phyloP scores from a whole-genome alignment of 2,113 vertebrate species.

The Chaetorhynchus papuensis region DNA sequence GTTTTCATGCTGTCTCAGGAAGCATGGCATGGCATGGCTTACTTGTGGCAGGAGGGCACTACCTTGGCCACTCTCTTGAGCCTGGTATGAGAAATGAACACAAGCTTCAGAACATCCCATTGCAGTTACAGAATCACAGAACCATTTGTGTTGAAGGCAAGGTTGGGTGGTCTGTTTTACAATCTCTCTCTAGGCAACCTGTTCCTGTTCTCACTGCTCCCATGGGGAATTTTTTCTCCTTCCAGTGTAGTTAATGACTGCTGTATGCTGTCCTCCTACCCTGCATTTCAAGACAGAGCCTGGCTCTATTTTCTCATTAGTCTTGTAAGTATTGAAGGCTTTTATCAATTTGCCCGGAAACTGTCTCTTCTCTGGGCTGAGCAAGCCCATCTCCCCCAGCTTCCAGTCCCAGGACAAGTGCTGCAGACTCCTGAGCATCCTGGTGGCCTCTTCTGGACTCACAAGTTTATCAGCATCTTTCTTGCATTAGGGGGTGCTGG shows the following conservation, averaged over 20 bases:
- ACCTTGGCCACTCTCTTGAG: not conserved
- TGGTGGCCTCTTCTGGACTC: not conserved
- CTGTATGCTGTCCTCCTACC: not conserved
- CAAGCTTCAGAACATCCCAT: not conserved
- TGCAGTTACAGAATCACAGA: not conserved
- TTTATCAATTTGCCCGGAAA: not conserved
- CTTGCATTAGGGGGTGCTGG: not conserved
- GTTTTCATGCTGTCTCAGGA: not conserved
- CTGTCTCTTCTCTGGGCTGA: not conserved
- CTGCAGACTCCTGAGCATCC: not conserved
- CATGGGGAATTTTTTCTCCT: not conserved
- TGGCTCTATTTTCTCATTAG: not conserved
- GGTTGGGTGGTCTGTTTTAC: not conserved
- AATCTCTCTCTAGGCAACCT: not conserved
- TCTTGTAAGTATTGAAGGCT: not conserved
- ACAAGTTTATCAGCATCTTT: not conserved
- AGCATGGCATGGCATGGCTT: not conserved
- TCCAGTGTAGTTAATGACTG: not conserved
- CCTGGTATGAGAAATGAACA: not conserved
- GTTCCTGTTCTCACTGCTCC: not conserved
- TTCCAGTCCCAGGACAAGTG: not conserved
- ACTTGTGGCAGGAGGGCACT: not conserved
- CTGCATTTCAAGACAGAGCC: not conserved
- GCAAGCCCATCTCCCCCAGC: not conserved
- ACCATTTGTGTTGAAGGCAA: not conserved